Conservation (phyloP, 2,113 vertebrate genomes). For the Cavia aperea region DNA sequence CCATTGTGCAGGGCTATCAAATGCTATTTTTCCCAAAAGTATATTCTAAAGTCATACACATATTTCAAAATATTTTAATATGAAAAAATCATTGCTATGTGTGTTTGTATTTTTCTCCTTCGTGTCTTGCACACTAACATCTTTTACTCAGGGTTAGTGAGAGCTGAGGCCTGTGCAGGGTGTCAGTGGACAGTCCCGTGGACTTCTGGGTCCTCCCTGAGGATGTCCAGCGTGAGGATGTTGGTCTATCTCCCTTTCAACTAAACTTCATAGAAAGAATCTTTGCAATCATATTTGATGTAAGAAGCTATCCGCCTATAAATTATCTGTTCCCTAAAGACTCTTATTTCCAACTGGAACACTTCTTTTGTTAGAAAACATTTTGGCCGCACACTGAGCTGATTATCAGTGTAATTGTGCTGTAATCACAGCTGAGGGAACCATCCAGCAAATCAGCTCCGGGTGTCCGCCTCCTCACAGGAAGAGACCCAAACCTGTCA, state of each 20-base stretch:
- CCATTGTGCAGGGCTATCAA: neutral
- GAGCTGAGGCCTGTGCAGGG: neutral
- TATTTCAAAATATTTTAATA: slow-evolving; percentile 22
- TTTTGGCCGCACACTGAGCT: slow-evolving; percentile 70
- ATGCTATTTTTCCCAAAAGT: slow-evolving; percentile 10
- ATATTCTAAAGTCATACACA: slow-evolving; percentile 22
- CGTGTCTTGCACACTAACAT: neutral
- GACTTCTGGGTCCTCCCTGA: neutral
- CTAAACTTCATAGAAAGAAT: slow-evolving; percentile 22
- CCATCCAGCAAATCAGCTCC: slow-evolving; percentile 70
- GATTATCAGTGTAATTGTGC: slow-evolving; percentile 75
- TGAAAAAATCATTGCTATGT: neutral
- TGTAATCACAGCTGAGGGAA: slow-evolving; percentile 68
- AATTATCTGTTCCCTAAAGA: slow-evolving; percentile 30
- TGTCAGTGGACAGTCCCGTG: neutral
- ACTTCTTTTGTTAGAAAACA: slow-evolving; percentile 52
- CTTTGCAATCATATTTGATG: neutral
- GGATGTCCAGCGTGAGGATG: neutral
- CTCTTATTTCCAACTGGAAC: slow-evolving; percentile 17
- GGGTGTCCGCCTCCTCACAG: slow-evolving; percentile 71
- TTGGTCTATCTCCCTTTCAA: neutral
- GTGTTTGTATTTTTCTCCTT: neutral
- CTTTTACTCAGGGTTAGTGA: neutral
- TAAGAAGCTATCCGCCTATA: slow-evolving; percentile 15
- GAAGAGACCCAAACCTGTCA: slow-evolving; percentile 71